Percentiles rank a stretch among this genome's conserved stretches.
Conservation (phyloP, 2,113 vertebrate species). For the Nycticebus coucang region DNA sequence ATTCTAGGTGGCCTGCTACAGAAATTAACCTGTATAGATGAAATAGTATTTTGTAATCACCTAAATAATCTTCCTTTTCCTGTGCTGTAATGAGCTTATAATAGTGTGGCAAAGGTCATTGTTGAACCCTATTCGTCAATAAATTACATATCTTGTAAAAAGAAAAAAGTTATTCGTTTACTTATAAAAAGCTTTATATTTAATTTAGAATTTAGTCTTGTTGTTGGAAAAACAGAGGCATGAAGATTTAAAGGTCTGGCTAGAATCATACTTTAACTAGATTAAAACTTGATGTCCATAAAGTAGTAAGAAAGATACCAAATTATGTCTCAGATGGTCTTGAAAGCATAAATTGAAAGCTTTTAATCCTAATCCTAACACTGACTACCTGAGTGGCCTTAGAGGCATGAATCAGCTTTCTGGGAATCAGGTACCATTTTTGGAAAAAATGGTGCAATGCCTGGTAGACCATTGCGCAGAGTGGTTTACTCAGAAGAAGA, state of each 20-base stretch:
- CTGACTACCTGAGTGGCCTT: background rate
- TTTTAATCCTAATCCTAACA: background rate
- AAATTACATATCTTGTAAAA: background rate
- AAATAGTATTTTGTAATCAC: constrained; percentile 15
- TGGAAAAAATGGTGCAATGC: background rate
- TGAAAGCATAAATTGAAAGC: background rate
- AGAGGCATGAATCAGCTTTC: background rate
- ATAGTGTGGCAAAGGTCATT: background rate
- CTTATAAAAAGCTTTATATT: constrained; percentile 6
- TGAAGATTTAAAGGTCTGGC: background rate
- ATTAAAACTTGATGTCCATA: background rate
- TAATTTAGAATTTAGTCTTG: constrained; percentile 26
- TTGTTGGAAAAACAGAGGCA: background rate
- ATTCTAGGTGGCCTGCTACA: background rate
- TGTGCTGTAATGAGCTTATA: background rate
- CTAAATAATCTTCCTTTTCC: background rate
- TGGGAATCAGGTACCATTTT: constrained; percentile 37
- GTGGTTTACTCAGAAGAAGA: background rate
- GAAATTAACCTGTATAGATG: constrained; percentile 36
- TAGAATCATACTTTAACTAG: constrained; percentile 24
- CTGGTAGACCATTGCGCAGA: background rate
- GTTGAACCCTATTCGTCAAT: background rate
- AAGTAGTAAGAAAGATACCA: background rate
- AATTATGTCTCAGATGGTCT: background rate
- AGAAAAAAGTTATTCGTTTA: background rate